Base-by-base conservation (phyloP, 2,113 vertebrate genomes). In the Plecturocebus donacophilus region DNA sequence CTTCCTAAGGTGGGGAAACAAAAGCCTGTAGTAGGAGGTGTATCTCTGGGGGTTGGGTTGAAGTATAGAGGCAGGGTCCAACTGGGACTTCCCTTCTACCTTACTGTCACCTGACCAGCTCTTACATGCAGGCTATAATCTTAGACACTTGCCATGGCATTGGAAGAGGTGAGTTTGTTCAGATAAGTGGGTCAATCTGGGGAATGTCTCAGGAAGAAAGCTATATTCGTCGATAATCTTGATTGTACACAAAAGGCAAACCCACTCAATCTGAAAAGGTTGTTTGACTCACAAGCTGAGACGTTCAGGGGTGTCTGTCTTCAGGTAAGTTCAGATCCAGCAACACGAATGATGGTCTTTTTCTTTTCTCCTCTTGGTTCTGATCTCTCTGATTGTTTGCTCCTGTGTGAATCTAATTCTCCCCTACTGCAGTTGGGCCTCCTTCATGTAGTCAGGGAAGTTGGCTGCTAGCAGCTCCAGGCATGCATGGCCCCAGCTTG, bases 281-380 rank as follows among this genome's bases (percentile, higher is more conserved):
- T 21, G 2, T 94, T 23, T 85, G 81, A 77, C 52, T 87, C 6
- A 25, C 3, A 35, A 56, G 11, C 25, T 75, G 58, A 79, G 89
- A 83, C 56, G 10, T 47, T 75, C 38, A 56, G 54, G 19, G 52
- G 25, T 17, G 21, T 45, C 27, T 75, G 27, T 68, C 58, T 70
- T 86, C n/a, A 66, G 73, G 73, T 40, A 83, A 71, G 77, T 56
- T 30, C 45, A 73, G n/a, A 40, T 95, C 30, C 21, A 79, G 86
- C 73, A 56, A 38, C 38, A 77, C 49, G 52, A 68, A 14, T 47
- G 61, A 73, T 47, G 13, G 3, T 70, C 23, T 77, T 56, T 42
- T 20, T 68, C 70, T 45, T 35, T 17, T 19, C 16, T 30, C 12
- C 12, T 10, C 45, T 54, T 49, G 58, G 5, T 54, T 86, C 68